These are phyloP conservation scores for Atethmia centrago DNA, from an alignment of 2,888 invertebrate genomes.

Conservation along the genomic window DNA sequence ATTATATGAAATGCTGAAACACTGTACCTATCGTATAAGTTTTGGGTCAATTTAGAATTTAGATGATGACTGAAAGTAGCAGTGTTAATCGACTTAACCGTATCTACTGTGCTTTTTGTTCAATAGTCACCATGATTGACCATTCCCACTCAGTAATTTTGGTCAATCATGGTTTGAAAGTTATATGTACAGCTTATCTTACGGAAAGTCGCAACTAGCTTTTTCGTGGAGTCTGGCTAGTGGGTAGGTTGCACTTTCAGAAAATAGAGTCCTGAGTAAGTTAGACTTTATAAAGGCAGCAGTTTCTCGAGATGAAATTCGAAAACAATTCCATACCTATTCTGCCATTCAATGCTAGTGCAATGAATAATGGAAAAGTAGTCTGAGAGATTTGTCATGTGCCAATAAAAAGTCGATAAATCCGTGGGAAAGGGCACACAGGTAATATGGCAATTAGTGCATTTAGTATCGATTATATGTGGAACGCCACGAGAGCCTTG, in stretches of 20 bases:
- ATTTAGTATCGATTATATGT: slow-evolving; percentile 16
- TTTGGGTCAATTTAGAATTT: neutral
- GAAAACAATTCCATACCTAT: neutral
- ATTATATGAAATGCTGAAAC: neutral
- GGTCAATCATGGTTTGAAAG: neutral
- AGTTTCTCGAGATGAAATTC: neutral
- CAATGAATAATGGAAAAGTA: neutral
- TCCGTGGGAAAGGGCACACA: slow-evolving; percentile 21
- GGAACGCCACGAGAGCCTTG: neutral
- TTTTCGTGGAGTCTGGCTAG: neutral
- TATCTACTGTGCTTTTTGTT: neutral
- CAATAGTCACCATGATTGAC: too few species aligned
- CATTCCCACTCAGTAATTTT: neutral
- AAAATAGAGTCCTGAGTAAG: too few species aligned
- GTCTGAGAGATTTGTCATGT: slow-evolving; percentile 28
- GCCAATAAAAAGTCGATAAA: slow-evolving; percentile 16
- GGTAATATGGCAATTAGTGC: neutral
- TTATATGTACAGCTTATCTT: neutral
- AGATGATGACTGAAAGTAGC: neutral
- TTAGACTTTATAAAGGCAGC: neutral
- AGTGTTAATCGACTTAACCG: neutral
- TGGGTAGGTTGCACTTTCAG: too few species aligned
- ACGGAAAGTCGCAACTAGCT: neutral
- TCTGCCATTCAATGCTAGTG: neutral
- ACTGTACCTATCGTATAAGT: neutral